Conservation (phyloP, 2,797 vertebrate species). For the Hyperoplus lanceolatus region DNA sequence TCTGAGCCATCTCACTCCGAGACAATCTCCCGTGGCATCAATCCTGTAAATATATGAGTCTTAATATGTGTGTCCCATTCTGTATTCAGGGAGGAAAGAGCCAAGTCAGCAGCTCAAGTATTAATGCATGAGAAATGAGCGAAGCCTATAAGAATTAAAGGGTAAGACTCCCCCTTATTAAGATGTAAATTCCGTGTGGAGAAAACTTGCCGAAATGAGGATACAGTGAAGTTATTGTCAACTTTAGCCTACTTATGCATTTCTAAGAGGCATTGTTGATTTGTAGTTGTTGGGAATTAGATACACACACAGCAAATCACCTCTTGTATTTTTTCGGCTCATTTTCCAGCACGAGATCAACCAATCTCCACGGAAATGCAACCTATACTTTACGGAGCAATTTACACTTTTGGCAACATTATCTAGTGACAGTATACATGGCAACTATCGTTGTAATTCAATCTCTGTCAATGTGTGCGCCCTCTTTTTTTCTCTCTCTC, state of each 20-base stretch:
- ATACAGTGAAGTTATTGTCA: constrained; percentile 84
- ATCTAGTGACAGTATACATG: constrained; percentile 78
- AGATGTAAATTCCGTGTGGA: constrained; percentile 83
- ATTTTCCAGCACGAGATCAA: constrained; percentile 70
- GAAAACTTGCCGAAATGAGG: constrained; percentile 83
- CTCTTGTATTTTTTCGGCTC: constrained; percentile 59
- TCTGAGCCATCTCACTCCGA: constrained; percentile 77
- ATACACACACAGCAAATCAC: constrained; percentile 65
- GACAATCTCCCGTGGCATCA: constrained; percentile 83
- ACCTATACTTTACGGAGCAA: constrained; percentile 73
- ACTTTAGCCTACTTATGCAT: constrained; percentile 82
- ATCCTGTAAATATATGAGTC: constrained; percentile 87
- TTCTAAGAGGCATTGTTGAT: constrained; percentile 79
- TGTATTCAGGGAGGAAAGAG: constrained; percentile 85
- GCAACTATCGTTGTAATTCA: constrained; percentile 79
- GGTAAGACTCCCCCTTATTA: constrained; percentile 86
- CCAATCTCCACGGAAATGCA: constrained; percentile 63
- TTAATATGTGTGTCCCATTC: constrained; percentile 86
- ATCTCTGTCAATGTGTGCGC: constrained; percentile 62
- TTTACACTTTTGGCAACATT: constrained; percentile 82
- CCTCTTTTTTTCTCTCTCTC: constrained; percentile 26
- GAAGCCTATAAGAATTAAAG: constrained; percentile 86
- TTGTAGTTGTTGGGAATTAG: constrained; percentile 74
- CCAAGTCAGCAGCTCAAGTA: constrained; percentile 86
- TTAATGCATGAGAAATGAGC: constrained; percentile 89